Evolutionary conservation across 2,888 invertebrate genomes (phyloP).

Genomic region (Nephrocerus scutellatus): DNA sequence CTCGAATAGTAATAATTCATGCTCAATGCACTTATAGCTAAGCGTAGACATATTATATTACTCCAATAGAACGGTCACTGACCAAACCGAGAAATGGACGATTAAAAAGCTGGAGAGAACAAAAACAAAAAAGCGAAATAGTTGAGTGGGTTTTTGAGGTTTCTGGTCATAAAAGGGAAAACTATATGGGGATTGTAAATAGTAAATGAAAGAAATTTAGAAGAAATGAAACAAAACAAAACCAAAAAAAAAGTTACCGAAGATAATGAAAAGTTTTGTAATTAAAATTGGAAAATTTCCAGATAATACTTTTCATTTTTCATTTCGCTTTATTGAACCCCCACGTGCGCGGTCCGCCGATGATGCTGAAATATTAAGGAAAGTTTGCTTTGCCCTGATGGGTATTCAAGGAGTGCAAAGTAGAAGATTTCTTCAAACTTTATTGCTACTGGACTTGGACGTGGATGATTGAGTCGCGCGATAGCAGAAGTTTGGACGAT

Average conservation of each 20-base stretch:
- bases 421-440: no score
- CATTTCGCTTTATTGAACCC: constrained; percentile 9
- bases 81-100: constrained; percentile 2
- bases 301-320: constrained; percentile 23
- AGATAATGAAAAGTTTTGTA: constrained; percentile 43
- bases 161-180: constrained; percentile 33
- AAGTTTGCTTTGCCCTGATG: no score
- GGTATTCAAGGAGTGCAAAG: no score
- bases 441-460: no score
- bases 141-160: constrained; percentile 24
- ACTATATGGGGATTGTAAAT: constrained; percentile 33
- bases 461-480: no score
- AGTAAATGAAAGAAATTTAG: constrained; percentile 13
- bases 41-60: no score
- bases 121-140: constrained; percentile 1
- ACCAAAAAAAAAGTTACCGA: constrained; percentile 18
- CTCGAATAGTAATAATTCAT: no score
- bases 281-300: constrained; percentile 41
- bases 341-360: no score
- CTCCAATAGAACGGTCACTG: no score
- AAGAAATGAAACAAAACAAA: constrained; percentile 22
- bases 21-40: no score
- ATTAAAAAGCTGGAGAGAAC: constrained; percentile 1
- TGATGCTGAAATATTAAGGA: no score
- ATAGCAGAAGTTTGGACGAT: no score